These are phyloP conservation scores for Camponotus vicinus DNA, from an alignment of 1,140 invertebrate genomes.

Conservation along the genomic window DNA sequence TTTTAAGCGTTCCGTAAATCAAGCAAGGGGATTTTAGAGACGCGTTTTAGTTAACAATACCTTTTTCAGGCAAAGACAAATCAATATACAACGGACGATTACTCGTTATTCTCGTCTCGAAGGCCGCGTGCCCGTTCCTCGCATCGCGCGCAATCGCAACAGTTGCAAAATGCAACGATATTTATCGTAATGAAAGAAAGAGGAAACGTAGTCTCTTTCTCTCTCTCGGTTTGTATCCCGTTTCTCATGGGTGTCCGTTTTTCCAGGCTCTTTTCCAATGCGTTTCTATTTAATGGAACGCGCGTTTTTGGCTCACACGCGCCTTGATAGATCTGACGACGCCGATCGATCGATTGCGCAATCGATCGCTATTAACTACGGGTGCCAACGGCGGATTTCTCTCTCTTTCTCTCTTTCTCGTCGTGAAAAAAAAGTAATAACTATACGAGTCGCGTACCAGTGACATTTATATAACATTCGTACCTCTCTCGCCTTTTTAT, in stretches of 20 bases:
- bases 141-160: constrained; percentile 27
- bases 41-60: not conserved
- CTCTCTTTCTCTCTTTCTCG: not conserved
- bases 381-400: constrained; percentile 49
- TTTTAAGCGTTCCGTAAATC: not conserved
- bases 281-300: constrained; percentile 21
- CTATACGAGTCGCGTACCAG: not conserved
- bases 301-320: constrained; percentile 14
- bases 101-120: constrained; percentile 73
- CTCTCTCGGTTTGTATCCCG: constrained; percentile 1
- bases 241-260: constrained; percentile 55
- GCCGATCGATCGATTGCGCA: constrained; percentile 53
- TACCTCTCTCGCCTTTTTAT: not conserved
- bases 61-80: constrained; percentile 18
- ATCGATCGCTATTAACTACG: constrained; percentile 41
- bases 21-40: not conserved
- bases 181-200: constrained; percentile 55
- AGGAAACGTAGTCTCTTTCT: constrained; percentile 14
- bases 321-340: constrained; percentile 68
- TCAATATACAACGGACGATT: not conserved
- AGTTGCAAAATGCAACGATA: constrained; percentile 65
- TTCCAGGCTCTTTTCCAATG: constrained; percentile 2
- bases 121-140: constrained; percentile 71
- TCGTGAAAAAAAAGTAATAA: constrained; percentile 30
- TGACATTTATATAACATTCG: constrained; percentile 5